Percentiles rank a stretch among this genome's conserved stretches.
phyloP scores from a whole-genome alignment of 2,113 vertebrate genomes.

The Cebus imitator region DNA sequence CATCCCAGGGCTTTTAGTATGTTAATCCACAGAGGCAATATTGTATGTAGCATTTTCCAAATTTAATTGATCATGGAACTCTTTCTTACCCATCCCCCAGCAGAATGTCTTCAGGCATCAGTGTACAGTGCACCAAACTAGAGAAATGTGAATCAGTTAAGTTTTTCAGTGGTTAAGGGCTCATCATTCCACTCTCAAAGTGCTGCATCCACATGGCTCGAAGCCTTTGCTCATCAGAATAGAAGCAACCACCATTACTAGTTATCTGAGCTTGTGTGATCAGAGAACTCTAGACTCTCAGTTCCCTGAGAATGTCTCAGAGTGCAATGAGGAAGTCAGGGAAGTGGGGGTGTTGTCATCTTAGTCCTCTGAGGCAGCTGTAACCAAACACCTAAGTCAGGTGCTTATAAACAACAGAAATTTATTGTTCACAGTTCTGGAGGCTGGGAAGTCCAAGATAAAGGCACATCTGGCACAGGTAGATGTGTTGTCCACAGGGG shows the following conservation, averaged over 20 bases:
- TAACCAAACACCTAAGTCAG: not conserved
- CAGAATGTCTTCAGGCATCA: not conserved
- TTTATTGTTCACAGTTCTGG: not conserved
- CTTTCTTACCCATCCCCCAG: not conserved
- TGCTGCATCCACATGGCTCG: rapidly evolving
- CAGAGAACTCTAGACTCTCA: not conserved
- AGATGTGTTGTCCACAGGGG: not conserved
- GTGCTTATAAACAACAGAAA: not conserved
- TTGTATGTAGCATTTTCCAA: not conserved
- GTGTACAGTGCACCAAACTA: not conserved
- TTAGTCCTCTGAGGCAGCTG: not conserved
- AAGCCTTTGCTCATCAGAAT: not conserved
- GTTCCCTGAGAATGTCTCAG: not conserved
- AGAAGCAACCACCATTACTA: rapidly evolving
- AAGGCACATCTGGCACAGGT: too few species aligned
- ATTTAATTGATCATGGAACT: not conserved
- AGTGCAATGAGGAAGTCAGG: not conserved
- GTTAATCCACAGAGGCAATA: not conserved
- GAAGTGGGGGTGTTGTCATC: not conserved
- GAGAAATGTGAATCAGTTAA: not conserved
- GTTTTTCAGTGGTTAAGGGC: not conserved
- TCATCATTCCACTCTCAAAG: not conserved
- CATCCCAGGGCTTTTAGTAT: not conserved
- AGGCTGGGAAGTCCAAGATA: not conserved
- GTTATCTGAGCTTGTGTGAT: not conserved